These are phyloP conservation scores for Aplochiton taeniatus DNA, from an alignment of 2,797 vertebrate genomes.

Conservation along the genomic window DNA sequence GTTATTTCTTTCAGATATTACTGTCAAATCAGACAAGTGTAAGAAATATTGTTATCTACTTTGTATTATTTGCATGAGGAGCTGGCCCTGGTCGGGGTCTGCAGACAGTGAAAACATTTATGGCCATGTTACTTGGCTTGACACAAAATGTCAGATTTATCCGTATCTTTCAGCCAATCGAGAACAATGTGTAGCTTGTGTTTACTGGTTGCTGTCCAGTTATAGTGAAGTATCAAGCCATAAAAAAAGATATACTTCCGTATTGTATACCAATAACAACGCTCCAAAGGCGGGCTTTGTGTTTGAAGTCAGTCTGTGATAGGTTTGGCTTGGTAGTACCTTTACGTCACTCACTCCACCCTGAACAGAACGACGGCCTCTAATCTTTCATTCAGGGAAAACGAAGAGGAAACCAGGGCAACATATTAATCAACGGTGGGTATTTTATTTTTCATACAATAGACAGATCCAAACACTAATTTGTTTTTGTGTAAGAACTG, in stretches of 20 bases:
- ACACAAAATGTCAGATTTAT: constrained; percentile 71
- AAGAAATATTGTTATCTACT: too few relatives aligned
- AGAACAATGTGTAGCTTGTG: constrained; percentile 16
- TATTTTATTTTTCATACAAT: neutral
- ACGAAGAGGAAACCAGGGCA: constrained; percentile 49
- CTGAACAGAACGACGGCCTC: constrained; percentile 58
- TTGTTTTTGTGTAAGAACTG: too few relatives aligned
- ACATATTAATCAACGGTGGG: constrained; percentile 53
- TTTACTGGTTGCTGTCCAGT: constrained; percentile 63
- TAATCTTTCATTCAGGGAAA: constrained; percentile 51
- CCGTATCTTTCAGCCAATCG: constrained; percentile 56
- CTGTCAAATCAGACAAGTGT: too few relatives aligned
- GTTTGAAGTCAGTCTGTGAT: constrained; percentile 24
- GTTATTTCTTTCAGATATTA: too few relatives aligned
- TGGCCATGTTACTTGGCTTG: neutral
- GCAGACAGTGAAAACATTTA: too few relatives aligned
- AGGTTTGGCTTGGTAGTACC: constrained; percentile 45
- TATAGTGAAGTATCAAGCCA: constrained; percentile 19
- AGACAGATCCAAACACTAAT: too few relatives aligned
- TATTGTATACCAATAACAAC: constrained; percentile 44
- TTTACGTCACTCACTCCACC: constrained; percentile 21
- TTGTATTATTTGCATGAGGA: too few relatives aligned
- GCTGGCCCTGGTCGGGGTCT: too few relatives aligned
- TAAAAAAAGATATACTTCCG: constrained; percentile 45
- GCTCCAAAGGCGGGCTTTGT: constrained; percentile 32